Base-by-base conservation (phyloP, 1,140 invertebrate species). In the Branchinecta lindahli region DNA sequence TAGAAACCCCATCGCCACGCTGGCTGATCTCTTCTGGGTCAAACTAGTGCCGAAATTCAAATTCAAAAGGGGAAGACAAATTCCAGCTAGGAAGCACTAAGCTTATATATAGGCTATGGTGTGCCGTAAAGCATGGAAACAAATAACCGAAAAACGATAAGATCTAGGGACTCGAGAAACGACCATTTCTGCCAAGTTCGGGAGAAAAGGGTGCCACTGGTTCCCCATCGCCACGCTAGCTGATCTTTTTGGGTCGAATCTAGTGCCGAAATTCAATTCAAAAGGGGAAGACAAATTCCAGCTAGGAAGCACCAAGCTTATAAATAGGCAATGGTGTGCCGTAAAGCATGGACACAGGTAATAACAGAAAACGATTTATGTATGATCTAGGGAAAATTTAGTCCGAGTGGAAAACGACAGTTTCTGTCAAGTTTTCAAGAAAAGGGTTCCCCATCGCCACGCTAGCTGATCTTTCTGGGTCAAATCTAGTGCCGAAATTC, bases 161-260 rank as follows among this genome's bases (percentile, higher is more conserved):
- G 33, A 33, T 33, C 33, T 33, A 33, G 33, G 33, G 33, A 33
- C 5, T 33, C 2, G 33, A 33, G 5, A 33, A 5, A 33, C 33
- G 33, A 33, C 33, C 5, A 33, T n/a, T n/a, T n/a, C n/a, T 33
- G 33, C 33, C 33, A 33, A 33, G 33, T 3, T 33, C 33, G 1
- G 1, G 33, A 33, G 33, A 33, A 33, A 33, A 33, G n/a, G n/a
- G n/a, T n/a, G n/a, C n/a, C n/a, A n/a, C n/a, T 33, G 33, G 33
- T 33, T 33, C 70, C 44, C 12, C 7, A 47, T 45, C 44, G 68
- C 44, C 52, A 61, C 52, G 52, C 52, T 61, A 61, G 52, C 18
- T 61, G 52, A 61, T 20, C 18, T 12, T 20, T 20, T 61, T 61
- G 18, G 33, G 33, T 12, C 18, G 4, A 61, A 61, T 61, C 12